Conservation (phyloP, 2,888 invertebrate genomes). For the Phrixothrix hirtus region DNA sequence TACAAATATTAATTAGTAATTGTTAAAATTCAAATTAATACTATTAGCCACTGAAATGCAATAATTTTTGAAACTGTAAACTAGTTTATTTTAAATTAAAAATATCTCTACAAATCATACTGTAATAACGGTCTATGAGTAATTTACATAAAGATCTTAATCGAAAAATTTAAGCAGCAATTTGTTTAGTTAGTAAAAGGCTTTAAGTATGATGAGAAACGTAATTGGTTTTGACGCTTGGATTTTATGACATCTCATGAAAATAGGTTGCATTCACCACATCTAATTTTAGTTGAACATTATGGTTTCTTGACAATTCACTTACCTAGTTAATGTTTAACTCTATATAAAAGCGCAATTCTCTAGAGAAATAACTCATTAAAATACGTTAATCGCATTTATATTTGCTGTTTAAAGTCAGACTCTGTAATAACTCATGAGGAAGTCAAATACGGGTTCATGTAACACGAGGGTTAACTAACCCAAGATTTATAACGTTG, state of each 20-base stretch:
- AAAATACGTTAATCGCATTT: constrained; percentile 54
- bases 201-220: constrained; percentile 11
- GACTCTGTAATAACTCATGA: constrained; percentile 49
- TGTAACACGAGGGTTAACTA: constrained; percentile 48
- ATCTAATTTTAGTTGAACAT: too few species aligned
- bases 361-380: constrained; percentile 41
- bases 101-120: constrained; percentile 33
- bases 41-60: too few species aligned
- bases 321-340: constrained; percentile 1
- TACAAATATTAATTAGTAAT: too few species aligned
- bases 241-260: too few species aligned
- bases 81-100: too few species aligned
- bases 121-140: constrained; percentile 28
- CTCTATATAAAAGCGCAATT: constrained; percentile 8
- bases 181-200: constrained; percentile 18
- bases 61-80: too few species aligned
- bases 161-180: constrained; percentile 32
- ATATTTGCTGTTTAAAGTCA: constrained; percentile 50
- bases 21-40: too few species aligned
- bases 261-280: too few species aligned
- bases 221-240: constrained; percentile 13
- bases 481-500: constrained; percentile 52
- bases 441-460: constrained; percentile 50
- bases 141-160: constrained; percentile 41
- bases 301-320: too few species aligned